phyloP scores from a whole-genome alignment of 2,797 vertebrate genomes.

The Sphenopsis melanotis region DNA sequence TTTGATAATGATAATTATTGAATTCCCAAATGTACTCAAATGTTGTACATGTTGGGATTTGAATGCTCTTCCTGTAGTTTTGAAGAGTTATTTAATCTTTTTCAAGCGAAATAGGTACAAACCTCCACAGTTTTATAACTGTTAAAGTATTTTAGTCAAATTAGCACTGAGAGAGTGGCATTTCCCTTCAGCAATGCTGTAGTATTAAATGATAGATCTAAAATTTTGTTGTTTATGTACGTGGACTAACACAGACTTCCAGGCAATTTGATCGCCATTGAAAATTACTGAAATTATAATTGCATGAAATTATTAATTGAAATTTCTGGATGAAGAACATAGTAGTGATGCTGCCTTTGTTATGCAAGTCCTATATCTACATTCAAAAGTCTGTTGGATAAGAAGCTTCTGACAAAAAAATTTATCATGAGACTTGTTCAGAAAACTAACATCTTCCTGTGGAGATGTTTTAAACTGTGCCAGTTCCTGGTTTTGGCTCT shows the following conservation, averaged over 20 bases:
- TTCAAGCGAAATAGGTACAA: background rate
- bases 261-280: conserved; percentile 39
- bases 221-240: background rate
- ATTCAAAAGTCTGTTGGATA: background rate
- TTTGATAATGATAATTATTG: background rate
- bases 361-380: background rate
- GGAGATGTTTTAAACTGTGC: conserved; percentile 3
- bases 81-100: background rate
- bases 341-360: background rate
- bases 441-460: conserved; percentile 26
- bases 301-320: background rate
- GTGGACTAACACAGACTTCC: background rate
- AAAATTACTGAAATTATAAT: conserved; percentile 54
- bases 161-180: background rate
- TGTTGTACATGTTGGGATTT: background rate
- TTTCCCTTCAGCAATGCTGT: background rate
- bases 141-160: background rate
- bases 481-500: background rate
- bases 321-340: background rate
- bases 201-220: background rate
- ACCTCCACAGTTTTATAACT: background rate
- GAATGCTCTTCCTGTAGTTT: background rate
- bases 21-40: background rate
- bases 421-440: background rate
- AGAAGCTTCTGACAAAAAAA: background rate